A percentile compares a stretch with the other conserved stretches of the same genome.
These are phyloP conservation scores for Bimastos eiseni DNA, from an alignment of 2,888 invertebrate genomes.

Conservation along the genomic window DNA sequence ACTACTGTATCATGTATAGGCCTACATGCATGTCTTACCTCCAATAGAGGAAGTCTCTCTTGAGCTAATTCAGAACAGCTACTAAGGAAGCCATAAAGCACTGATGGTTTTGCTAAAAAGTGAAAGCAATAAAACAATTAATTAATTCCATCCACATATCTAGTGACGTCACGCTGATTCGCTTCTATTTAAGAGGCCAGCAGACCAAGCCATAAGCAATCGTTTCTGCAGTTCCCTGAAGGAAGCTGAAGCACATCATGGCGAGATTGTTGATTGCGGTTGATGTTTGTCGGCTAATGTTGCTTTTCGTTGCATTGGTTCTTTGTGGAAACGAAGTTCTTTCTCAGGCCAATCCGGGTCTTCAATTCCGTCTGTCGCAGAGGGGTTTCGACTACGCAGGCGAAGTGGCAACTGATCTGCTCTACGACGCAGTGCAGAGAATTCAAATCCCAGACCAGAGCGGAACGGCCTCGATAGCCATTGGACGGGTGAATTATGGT, in stretches of 20 bases:
- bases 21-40: too few relatives aligned
- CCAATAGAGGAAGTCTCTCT: too few relatives aligned
- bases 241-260: not conserved
- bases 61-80: too few relatives aligned
- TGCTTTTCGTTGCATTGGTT: not conserved
- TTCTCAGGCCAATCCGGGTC: not conserved
- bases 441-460: not conserved
- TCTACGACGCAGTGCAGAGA: not conserved
- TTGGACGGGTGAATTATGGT: not conserved
- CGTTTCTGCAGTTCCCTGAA: not conserved
- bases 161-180: too few relatives aligned
- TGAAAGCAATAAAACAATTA: too few relatives aligned
- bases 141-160: too few relatives aligned
- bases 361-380: not conserved
- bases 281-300: not conserved
- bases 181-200: not conserved
- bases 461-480: not conserved
- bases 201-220: not conserved
- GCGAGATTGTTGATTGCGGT: not conserved
- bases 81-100: too few relatives aligned
- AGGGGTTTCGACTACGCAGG: not conserved
- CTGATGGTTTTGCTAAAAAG: too few relatives aligned
- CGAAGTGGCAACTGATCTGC: not conserved
- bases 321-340: not conserved
- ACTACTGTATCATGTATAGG: too few relatives aligned